phyloP scores from a whole-genome alignment of 2,888 invertebrate genomes.

The Dioctria linearis region DNA sequence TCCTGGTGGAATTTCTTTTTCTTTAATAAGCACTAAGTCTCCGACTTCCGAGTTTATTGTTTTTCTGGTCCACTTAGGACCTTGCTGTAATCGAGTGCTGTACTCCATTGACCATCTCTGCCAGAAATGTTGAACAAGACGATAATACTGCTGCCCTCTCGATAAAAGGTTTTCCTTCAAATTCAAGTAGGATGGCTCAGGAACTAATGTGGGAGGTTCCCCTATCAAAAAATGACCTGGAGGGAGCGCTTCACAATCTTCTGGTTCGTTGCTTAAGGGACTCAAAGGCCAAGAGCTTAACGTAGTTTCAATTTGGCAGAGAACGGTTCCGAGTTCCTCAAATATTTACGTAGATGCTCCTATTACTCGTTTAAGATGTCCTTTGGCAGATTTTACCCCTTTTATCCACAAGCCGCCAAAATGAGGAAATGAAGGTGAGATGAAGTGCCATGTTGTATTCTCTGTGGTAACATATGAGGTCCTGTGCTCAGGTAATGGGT shows the following conservation, averaged over 20 bases:
- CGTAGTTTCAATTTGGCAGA: too few species aligned
- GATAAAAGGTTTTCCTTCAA: background rate
- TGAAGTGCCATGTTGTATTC: background rate
- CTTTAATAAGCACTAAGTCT: too few species aligned
- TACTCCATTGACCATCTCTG: too few species aligned
- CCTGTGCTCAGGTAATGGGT: too few species aligned
- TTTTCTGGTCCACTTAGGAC: slow-evolving; percentile 37
- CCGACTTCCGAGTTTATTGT: too few species aligned
- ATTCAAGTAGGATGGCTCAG: background rate
- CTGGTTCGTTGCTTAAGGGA: slow-evolving; percentile 56
- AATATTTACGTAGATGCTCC: too few species aligned
- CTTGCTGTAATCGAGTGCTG: slow-evolving; percentile 33
- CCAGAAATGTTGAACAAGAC: slow-evolving; percentile 45
- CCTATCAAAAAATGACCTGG: slow-evolving; percentile 55
- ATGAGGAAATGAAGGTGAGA: too few species aligned
- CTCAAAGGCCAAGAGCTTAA: slow-evolving; percentile 62
- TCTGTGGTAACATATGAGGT: too few species aligned
- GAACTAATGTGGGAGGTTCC: background rate
- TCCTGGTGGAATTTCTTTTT: slow-evolving; percentile 45
- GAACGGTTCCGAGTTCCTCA: too few species aligned
- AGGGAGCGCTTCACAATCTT: slow-evolving; percentile 53
- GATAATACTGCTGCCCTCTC: slow-evolving; percentile 5
- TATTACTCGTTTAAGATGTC: too few species aligned
- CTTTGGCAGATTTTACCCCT: too few species aligned
- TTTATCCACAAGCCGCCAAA: too few species aligned